Percentiles rank a stretch among this genome's conserved stretches.
Conservation (phyloP, 2,113 vertebrate genomes). For the Pollachius pollachius region DNA sequence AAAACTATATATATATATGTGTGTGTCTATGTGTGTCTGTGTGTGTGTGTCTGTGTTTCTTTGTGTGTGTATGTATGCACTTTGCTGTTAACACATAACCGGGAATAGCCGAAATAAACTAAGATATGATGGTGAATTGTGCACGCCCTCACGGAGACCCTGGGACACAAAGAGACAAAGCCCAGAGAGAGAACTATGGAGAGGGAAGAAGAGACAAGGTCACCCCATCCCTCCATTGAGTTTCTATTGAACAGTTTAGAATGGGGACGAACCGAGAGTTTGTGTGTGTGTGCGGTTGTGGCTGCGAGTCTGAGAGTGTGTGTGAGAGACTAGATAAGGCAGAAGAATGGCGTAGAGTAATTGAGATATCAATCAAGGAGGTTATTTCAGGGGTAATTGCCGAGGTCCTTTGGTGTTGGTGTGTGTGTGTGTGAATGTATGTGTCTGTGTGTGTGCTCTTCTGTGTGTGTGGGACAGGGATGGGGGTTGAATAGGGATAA, state of each 20-base stretch:
- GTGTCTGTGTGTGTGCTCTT: conserved; percentile 43
- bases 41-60: too few relatives aligned
- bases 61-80: background rate
- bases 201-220: conserved; percentile 52
- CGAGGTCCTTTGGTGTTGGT: conserved; percentile 59
- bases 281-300: conserved; percentile 44
- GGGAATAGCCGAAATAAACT: conserved; percentile 21
- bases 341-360: conserved; percentile 63
- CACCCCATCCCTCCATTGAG: conserved; percentile 53
- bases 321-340: conserved; percentile 68
- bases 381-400: conserved; percentile 75
- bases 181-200: conserved; percentile 9
- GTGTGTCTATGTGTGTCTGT: too few relatives aligned
- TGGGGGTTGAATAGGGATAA: conserved; percentile 25
- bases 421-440: background rate
- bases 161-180: conserved; percentile 30
- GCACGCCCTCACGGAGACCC: conserved; percentile 11
- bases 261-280: conserved; percentile 39
- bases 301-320: too few relatives aligned
- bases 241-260: conserved; percentile 54
- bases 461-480: background rate
- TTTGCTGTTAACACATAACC: conserved; percentile 8
- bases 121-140: conserved; percentile 25
- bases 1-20: too few relatives aligned
- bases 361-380: conserved; percentile 77